Evolutionary conservation across 2,797 vertebrate species (phyloP).

Genomic region (Sebastes minor): DNA sequence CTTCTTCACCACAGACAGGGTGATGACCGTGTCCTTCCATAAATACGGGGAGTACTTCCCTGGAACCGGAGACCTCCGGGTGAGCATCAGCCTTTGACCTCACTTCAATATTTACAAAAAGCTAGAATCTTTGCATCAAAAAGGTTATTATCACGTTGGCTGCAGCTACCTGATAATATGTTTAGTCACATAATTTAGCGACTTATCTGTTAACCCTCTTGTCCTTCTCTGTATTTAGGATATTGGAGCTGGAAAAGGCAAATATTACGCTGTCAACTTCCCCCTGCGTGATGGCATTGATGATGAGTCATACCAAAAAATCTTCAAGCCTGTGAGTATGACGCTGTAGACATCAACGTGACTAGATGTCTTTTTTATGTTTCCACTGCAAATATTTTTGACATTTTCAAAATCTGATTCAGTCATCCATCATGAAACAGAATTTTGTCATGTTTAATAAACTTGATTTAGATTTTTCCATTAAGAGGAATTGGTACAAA

Average conservation of each 20-base stretch:
- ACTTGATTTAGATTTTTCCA: too few species aligned
- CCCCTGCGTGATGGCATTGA: conserved; percentile 94
- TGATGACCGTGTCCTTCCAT: conserved; percentile 90
- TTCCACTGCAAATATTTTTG: background rate
- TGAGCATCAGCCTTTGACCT: conserved; percentile 65
- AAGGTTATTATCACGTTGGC: background rate
- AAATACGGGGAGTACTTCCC: conserved; percentile 95
- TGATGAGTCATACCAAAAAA: conserved; percentile 91
- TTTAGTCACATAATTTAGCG: too few species aligned
- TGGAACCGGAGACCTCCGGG: conserved; percentile 92
- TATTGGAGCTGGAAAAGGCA: conserved; percentile 94
- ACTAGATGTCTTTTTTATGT: background rate
- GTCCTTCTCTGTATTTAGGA: conserved; percentile 77
- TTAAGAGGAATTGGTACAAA: too few species aligned
- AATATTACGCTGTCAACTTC: conserved; percentile 95
- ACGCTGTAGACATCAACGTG: background rate
- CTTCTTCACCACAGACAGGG: conserved; percentile 93
- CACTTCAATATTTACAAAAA: background rate
- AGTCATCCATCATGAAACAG: background rate
- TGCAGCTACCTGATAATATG: background rate
- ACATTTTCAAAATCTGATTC: background rate
- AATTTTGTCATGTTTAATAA: too few species aligned
- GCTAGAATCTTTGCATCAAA: background rate
- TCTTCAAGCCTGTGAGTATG: conserved; percentile 91
- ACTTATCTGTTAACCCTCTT: too few species aligned